Percentiles rank a stretch among this genome's conserved stretches.
Conservation (phyloP, 2,113 vertebrate genomes). For the Pavo muticus region DNA sequence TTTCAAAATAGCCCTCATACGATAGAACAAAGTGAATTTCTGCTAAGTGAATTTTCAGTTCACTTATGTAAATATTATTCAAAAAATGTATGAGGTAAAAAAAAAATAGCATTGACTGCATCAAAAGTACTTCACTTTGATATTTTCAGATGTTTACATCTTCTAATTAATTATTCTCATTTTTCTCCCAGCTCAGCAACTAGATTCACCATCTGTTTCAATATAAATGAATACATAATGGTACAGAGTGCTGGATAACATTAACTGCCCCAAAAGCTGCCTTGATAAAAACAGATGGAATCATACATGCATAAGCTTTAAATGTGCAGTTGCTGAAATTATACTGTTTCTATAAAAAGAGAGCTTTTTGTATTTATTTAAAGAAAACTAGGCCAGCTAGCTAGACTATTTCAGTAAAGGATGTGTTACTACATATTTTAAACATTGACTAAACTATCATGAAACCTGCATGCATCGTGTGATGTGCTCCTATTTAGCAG, state of each 20-base stretch:
- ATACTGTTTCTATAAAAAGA: background rate
- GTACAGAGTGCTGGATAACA: background rate
- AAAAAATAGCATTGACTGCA: background rate
- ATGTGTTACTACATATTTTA: background rate
- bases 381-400: background rate
- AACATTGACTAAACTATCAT: slow-evolving; percentile 10
- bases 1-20: too few species aligned
- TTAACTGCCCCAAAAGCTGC: background rate
- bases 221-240: slow-evolving; percentile 40
- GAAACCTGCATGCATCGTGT: background rate
- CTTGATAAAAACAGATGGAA: slow-evolving; percentile 26
- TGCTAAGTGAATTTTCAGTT: background rate
- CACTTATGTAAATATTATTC: background rate
- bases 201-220: slow-evolving; percentile 66
- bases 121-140: background rate
- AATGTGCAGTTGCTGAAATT: background rate
- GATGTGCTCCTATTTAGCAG: background rate
- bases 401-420: background rate
- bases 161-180: slow-evolving; percentile 23
- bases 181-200: slow-evolving; percentile 37
- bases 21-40: background rate
- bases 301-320: slow-evolving; percentile 1
- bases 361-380: background rate
- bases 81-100: background rate
- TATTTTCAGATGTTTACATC: background rate